These are phyloP conservation scores for Drosophila quinaria DNA, from an alignment of 2,888 invertebrate genomes.

Conservation along the genomic window DNA sequence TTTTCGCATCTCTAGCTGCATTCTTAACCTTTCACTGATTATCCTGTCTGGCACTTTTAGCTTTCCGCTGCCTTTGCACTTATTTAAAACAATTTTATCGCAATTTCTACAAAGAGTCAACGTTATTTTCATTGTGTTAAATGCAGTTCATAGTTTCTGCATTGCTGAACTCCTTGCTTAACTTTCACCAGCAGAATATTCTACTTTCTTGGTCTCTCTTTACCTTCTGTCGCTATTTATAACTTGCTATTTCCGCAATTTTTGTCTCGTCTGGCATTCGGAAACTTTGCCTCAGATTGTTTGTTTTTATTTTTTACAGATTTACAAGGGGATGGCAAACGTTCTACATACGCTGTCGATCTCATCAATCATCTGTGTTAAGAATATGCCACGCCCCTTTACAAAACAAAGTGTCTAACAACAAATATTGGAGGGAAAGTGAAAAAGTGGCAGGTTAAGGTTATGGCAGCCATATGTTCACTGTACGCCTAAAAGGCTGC, in stretches of 20 bases:
- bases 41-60: constrained; percentile 1
- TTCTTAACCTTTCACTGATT: neutral
- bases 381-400: constrained; percentile 35
- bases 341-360: constrained; percentile 18
- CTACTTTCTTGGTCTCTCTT: neutral
- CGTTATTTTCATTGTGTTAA: constrained; percentile 2
- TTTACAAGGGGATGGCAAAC: constrained; percentile 6
- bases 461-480: constrained; percentile 47
- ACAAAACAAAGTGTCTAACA: constrained; percentile 51
- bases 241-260: neutral
- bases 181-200: neutral
- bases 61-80: constrained; percentile 4
- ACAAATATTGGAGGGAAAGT: constrained; percentile 17
- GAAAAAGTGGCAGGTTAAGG: constrained; percentile 22
- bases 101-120: constrained; percentile 9
- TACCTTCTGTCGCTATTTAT: neutral
- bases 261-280: neutral
- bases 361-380: constrained; percentile 57
- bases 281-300: neutral
- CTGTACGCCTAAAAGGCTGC: constrained; percentile 72
- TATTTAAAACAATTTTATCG: constrained; percentile 11
- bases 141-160: constrained; percentile 2
- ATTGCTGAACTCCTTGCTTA: neutral
- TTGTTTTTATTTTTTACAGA: constrained; percentile 14
- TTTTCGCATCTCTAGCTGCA: neutral